Conservation (phyloP, 1,140 invertebrate genomes). For the Drosophila biarmipes region DNA sequence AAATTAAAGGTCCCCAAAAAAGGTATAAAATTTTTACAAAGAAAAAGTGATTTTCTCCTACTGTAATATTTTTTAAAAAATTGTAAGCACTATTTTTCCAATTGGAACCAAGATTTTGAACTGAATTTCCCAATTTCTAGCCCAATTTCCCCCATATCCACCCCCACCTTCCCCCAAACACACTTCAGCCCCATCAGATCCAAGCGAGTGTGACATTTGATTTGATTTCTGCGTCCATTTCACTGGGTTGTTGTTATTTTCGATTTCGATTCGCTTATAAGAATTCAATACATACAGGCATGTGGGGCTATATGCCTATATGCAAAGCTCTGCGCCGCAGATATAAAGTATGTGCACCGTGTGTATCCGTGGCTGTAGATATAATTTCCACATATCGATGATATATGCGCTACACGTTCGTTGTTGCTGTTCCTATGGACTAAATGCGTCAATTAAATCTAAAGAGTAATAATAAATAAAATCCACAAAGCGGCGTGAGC, state of each 20-base stretch:
- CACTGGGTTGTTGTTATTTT: constrained; percentile 33
- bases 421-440: constrained; percentile 52
- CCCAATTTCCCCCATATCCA: neutral
- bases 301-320: neutral
- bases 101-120: too few species aligned
- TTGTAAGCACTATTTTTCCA: too few species aligned
- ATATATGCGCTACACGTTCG: constrained; percentile 63
- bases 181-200: constrained; percentile 13
- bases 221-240: constrained; percentile 40
- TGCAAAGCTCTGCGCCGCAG: constrained; percentile 26
- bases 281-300: constrained; percentile 24
- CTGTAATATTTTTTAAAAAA: too few species aligned
- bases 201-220: constrained; percentile 46
- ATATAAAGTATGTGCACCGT: constrained; percentile 31
- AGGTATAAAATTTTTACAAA: too few species aligned
- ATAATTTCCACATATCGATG: constrained; percentile 50
- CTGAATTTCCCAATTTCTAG: neutral
- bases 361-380: constrained; percentile 49
- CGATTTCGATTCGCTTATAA: constrained; percentile 37
- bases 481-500: constrained; percentile 26
- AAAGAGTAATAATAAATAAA: constrained; percentile 39
- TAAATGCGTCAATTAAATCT: constrained; percentile 80
- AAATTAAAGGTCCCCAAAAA: too few species aligned
- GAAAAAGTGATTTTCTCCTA: too few species aligned
- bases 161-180: neutral